phyloP scores from a whole-genome alignment of 2,888 invertebrate genomes.

The Macroteleia sp. region DNA sequence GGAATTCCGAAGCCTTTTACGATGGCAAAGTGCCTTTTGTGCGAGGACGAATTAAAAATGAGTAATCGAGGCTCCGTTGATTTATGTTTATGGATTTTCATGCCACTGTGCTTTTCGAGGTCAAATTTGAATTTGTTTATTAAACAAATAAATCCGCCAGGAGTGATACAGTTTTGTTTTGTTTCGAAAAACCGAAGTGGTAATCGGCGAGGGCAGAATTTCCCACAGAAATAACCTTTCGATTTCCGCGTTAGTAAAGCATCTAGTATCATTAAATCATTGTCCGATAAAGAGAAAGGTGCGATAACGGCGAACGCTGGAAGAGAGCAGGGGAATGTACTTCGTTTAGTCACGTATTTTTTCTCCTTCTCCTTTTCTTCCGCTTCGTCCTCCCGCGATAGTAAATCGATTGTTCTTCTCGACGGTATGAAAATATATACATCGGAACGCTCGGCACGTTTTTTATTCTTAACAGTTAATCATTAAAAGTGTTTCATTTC shows the following conservation, averaged over 20 bases:
- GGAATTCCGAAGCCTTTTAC: constrained; percentile 30
- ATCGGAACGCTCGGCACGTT: constrained; percentile 27
- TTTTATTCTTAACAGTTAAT: constrained; percentile 47
- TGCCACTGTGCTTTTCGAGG: not conserved
- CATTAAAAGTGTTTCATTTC: constrained; percentile 47
- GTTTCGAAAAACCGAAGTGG: constrained; percentile 8
- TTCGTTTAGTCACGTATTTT: constrained; percentile 25
- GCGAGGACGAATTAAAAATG: constrained; percentile 47
- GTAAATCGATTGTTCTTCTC: constrained; percentile 36
- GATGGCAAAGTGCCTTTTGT: constrained; percentile 26
- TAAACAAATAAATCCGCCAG: no score
- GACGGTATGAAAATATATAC: constrained; percentile 27
- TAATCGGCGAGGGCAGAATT: constrained; percentile 28
- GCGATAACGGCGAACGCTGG: constrained; percentile 31
- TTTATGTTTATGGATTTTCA: constrained; percentile 29
- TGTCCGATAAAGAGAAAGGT: constrained; percentile 33
- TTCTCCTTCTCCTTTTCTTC: not conserved
- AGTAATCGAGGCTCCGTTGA: constrained; percentile 28
- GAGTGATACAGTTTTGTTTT: no score
- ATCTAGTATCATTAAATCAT: constrained; percentile 51
- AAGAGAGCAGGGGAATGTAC: not conserved
- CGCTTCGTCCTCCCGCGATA: constrained; percentile 13
- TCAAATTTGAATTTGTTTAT: no score
- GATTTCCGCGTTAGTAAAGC: constrained; percentile 37
- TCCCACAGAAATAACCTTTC: constrained; percentile 21